Base-by-base conservation (phyloP, 2,113 vertebrate species). In the Leptosomus discolor region DNA sequence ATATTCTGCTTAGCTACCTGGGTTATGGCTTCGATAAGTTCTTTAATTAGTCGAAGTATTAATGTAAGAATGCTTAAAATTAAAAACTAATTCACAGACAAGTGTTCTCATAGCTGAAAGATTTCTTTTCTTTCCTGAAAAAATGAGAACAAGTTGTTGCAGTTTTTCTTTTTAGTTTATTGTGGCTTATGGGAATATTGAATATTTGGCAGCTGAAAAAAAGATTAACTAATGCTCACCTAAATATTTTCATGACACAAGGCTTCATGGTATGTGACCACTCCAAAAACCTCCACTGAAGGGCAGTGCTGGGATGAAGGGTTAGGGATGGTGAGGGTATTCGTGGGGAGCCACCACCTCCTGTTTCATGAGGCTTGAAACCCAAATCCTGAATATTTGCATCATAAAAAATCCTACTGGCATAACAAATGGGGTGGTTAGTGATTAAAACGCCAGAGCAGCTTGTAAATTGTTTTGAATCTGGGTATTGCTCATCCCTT, bases 41-140 rank as follows among this genome's bases (percentile, higher is more conserved):
- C 46, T 94, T 90, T 74, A 92, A 90, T 91, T 92, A 92, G 83
- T 81, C 83, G 88, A 37, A 32, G 36, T 67, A 48, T 68, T 94
- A 76, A 85, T 37, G 79, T 60, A 57, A 83, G 23, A n/a, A 56
- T 30, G n/a, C 17, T 70, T 91, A 45, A 91, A 77, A 85, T 78
- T 1, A 6, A 84, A 90, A 83, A 39, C 21, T 79, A 56, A 67
- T 80, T 93, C n/a, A 32, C 74, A 91, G 73, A 32, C 79, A 91
- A 78, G 41, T 53, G 54, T 68, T 90, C 50, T 68, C 56, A 34
- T 53, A 65, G 48, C 34, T 45, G 51, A 79, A 77, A 81, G 56
- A n/a, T 8, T 56, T 32, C 18, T 10, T n/a, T 48, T 39, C 41
- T 30, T 37, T 15, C 3, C 24, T 65, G 39, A 39, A 90, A 69